These are phyloP conservation scores for Electrophaes corylata DNA, from an alignment of 2,888 invertebrate species.

Conservation along the genomic window DNA sequence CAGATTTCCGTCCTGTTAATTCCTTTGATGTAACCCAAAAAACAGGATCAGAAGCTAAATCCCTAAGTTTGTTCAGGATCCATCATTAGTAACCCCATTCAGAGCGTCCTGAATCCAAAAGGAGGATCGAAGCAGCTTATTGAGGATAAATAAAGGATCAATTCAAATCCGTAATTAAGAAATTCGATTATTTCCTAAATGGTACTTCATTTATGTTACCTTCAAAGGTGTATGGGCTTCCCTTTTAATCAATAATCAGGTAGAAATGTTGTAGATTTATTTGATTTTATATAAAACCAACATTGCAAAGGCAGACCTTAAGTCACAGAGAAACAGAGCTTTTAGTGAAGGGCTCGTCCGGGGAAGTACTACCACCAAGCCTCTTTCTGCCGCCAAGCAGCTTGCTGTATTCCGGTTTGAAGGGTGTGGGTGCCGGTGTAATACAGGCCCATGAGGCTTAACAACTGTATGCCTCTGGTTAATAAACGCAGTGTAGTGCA, in stretches of 20 bases:
- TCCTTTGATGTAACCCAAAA: neutral
- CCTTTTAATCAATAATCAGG: conserved; percentile 9
- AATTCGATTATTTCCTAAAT: conserved; percentile 29
- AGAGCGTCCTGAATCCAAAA: conserved; percentile 1
- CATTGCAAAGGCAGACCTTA: no score
- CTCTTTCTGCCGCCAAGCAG: no score
- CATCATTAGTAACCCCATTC: conserved; percentile 1
- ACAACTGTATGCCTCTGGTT: no score
- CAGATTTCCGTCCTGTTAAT: neutral
- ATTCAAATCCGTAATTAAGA: conserved; percentile 27
- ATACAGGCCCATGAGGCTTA: no score
- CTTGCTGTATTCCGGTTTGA: no score
- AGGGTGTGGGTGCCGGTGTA: no score
- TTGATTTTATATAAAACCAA: neutral
- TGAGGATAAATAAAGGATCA: conserved; percentile 17
- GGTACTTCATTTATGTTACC: conserved; percentile 21
- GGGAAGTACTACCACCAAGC: no score
- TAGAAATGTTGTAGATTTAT: conserved; percentile 1
- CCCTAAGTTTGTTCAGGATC: neutral
- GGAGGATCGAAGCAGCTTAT: conserved; percentile 7
- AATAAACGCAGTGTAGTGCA: no score
- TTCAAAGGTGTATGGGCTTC: conserved; percentile 13
- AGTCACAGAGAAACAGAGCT: no score
- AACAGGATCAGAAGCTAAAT: neutral
- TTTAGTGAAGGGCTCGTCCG: no score